Evolutionary conservation across 2,113 vertebrate genomes (phyloP), one percentile per base, ranked within the genome.

Genomic region (Platichthys flesus): DNA sequence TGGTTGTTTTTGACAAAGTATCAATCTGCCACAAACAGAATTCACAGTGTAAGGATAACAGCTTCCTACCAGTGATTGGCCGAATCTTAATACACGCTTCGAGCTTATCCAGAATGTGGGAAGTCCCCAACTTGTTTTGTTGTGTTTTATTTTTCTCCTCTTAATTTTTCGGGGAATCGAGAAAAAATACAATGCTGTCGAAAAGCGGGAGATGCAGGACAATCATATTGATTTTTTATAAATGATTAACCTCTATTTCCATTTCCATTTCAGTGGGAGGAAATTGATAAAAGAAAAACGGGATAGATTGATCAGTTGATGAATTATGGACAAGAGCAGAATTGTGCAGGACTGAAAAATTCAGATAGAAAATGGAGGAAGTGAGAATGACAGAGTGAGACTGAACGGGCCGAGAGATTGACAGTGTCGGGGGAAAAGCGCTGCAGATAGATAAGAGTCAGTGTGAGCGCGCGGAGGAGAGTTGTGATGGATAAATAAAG

Each of bases 401-500:
- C 63, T 42, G 67, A 77, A 76, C 57, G 71, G 79, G 67, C 63
- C 42, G 20, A 78, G 49, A 80, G 76, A 84, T 65, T 59, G 78
- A 85, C 79, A 72, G 78, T 83, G 76, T 82, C 47, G 14, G 72
- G 68, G 59, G 12, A n/a, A 23, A 9, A n/a, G 51, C 24, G 51
- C 65, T 35, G 67, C 45, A 56, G 52, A 71, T 49, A 73, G 83
- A 81, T 78, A 76, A 74, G 51, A 82, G 73, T 74, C 68, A 73
- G 59, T 77, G 60, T 47, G 71, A 82, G 82, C 81, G 74, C 71
- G 74, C 58, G 67, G 72, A 78, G 60, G 76, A 69, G 72, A 78
- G 59, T 70, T 68, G 73, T 84, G 82, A 90, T 87, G 71, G 85
- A 85, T 84, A 73, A 83, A 84, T 88, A 80, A 85, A 81, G 73